Conservation (phyloP, 2,888 invertebrate genomes). For the Oligia strigilis region DNA sequence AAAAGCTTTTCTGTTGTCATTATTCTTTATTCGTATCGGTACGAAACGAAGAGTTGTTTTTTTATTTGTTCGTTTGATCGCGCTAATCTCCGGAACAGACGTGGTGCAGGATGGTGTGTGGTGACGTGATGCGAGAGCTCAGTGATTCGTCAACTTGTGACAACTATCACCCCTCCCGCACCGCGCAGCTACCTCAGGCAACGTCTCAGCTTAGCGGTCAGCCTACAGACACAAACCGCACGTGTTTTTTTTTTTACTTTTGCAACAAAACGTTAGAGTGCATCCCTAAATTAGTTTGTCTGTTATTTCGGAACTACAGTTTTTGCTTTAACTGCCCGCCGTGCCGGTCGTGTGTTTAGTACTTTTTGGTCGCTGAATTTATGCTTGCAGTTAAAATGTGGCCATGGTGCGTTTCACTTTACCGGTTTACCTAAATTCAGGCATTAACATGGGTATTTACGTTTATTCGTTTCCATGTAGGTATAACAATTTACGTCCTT, state of each 20-base stretch:
- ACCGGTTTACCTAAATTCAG: slow-evolving; percentile 36
- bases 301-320: slow-evolving; percentile 41
- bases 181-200: no score
- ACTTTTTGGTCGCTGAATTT: slow-evolving; percentile 47
- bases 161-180: no score
- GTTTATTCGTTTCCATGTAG: not conserved
- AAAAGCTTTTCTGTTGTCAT: not conserved
- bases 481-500: not conserved
- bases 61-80: no score
- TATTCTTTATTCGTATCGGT: not conserved
- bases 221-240: not conserved
- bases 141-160: no score
- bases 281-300: slow-evolving; percentile 45
- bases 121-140: no score
- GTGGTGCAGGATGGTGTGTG: no score
- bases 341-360: slow-evolving; percentile 36
- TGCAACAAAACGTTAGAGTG: slow-evolving; percentile 7
- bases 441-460: slow-evolving; percentile 26
- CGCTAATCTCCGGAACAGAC: no score
- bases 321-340: slow-evolving; percentile 42
- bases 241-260: not conserved
- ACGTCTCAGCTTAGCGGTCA: no score
- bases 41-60: no score
- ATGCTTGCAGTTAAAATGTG: slow-evolving; percentile 37
- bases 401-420: slow-evolving; percentile 37